A percentile compares a stretch with the other conserved stretches of the same genome.
phyloP scores from a whole-genome alignment of 2,888 invertebrate species.

The Julus scandinavius region DNA sequence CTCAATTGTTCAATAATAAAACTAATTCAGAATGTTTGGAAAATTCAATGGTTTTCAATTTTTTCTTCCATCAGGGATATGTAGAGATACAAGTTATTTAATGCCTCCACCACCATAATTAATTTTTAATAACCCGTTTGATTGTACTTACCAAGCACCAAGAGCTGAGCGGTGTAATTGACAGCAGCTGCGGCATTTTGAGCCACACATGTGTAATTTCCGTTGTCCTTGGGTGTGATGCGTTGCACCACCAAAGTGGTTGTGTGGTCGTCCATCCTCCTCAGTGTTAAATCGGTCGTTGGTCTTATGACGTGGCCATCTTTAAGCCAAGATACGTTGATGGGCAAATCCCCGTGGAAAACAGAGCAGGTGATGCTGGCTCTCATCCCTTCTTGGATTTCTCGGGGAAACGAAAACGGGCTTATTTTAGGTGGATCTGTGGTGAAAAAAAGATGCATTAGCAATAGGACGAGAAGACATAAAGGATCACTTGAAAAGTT shows the following conservation, averaged over 20 bases:
- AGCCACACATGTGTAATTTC: conserved; percentile 67
- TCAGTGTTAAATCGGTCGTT: conserved; percentile 63
- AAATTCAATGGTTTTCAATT: no score
- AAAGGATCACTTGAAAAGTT: conserved; percentile 23
- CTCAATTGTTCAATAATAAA: no score
- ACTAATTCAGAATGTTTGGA: no score
- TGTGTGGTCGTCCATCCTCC: conserved; percentile 69
- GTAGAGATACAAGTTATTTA: no score
- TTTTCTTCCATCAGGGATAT: no score
- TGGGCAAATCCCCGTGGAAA: conserved; percentile 68
- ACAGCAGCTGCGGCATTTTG: conserved; percentile 62
- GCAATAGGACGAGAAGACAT: not conserved
- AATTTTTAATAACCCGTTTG: no score
- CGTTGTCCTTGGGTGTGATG: conserved; percentile 65
- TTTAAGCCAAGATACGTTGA: conserved; percentile 68
- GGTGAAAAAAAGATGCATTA: conserved; percentile 22
- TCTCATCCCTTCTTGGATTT: conserved; percentile 64
- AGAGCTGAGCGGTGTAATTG: conserved; percentile 63
- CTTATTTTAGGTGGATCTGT: conserved; percentile 67
- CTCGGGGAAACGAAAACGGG: conserved; percentile 65
- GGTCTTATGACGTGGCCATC: conserved; percentile 68
- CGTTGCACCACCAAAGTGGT: conserved; percentile 63
- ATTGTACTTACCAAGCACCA: conserved; percentile 65
- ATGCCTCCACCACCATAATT: no score
- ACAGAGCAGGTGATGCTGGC: conserved; percentile 67